Conservation (phyloP, 2,888 invertebrate species). For the Alitta virens region DNA sequence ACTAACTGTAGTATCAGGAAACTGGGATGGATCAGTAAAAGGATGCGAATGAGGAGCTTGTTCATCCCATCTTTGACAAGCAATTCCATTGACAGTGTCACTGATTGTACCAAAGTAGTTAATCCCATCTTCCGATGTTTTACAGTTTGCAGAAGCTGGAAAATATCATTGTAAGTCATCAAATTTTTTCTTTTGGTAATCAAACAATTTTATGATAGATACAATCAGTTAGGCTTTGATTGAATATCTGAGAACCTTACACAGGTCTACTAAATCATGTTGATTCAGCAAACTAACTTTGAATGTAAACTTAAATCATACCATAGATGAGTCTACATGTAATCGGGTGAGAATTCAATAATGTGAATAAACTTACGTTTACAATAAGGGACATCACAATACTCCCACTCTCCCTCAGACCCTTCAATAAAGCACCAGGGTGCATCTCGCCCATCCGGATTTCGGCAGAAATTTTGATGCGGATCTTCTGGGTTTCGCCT, state of each 20-base stretch:
- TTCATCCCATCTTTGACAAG: background rate
- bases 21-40: background rate
- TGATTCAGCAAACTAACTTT: no score
- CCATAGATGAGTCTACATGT: no score
- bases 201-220: no score
- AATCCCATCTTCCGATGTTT: background rate
- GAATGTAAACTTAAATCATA: no score
- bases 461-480: constrained; percentile 7
- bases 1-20: constrained; percentile 8
- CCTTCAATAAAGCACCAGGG: constrained; percentile 4
- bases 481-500: background rate
- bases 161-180: no score
- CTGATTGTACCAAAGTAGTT: background rate
- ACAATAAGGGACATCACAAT: constrained; percentile 7
- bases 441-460: background rate
- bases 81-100: background rate
- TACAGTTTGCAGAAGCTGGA: background rate
- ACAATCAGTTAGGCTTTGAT: no score
- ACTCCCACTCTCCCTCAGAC: background rate
- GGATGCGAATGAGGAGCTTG: background rate
- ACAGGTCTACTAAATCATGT: no score
- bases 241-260: no score
- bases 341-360: no score
- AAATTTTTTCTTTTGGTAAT: no score
- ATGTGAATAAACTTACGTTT: constrained; percentile 10